These are phyloP conservation scores for Penaeus vannamei DNA, from an alignment of 1,140 invertebrate genomes.

Conservation along the genomic window DNA sequence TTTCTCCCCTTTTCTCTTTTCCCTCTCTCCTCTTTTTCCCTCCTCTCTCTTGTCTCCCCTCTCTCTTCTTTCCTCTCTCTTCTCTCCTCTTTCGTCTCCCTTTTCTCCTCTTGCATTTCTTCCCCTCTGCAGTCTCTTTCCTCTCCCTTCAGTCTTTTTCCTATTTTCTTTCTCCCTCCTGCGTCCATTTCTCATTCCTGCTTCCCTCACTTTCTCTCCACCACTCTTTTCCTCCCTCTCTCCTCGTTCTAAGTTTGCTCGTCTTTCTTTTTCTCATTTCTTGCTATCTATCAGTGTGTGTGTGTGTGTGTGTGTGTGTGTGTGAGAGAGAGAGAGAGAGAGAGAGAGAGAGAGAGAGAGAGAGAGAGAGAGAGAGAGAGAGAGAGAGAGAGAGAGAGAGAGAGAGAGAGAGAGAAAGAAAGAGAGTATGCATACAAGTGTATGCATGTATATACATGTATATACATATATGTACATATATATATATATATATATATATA, in stretches of 20 bases:
- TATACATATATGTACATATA: neutral
- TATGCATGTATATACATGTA: neutral
- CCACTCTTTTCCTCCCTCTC: neutral
- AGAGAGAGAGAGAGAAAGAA: too few relatives aligned
- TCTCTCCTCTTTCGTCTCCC: too few relatives aligned
- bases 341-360: conserved; percentile 11
- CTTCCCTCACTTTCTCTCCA: neutral
- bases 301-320: neutral
- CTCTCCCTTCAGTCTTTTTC: neutral
- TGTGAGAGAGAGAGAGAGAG: conserved; percentile 5
- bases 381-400: too few relatives aligned
- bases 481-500: neutral
- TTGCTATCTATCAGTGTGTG: neutral
- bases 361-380: neutral
- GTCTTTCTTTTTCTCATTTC: neutral
- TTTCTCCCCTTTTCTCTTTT: neutral
- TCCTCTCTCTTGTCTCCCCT: neutral
- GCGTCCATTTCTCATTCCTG: too few relatives aligned
- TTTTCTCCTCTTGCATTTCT: too few relatives aligned
- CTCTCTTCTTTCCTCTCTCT: neutral
- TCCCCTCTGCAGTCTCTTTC: too few relatives aligned
- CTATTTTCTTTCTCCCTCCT: too few relatives aligned
- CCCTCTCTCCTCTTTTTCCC: neutral
- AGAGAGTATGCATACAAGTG: neutral
- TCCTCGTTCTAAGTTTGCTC: neutral